These are phyloP conservation scores for Aleiodes leptofemur DNA, from an alignment of 2,888 invertebrate species.

Conservation along the genomic window DNA sequence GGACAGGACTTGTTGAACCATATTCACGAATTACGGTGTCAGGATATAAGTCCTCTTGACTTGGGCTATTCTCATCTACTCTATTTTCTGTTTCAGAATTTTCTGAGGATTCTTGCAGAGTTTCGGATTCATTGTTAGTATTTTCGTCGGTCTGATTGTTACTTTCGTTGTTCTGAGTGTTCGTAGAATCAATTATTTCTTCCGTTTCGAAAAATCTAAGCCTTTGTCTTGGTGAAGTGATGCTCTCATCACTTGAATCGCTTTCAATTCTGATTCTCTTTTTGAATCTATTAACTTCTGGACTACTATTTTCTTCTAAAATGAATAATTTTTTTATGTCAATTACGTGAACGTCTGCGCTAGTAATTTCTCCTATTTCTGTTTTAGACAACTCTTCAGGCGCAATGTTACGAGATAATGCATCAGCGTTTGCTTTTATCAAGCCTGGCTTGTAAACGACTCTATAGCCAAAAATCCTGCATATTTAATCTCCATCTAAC, in stretches of 20 bases:
- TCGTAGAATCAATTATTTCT: no score
- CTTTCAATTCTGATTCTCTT: not conserved
- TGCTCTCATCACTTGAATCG: not conserved
- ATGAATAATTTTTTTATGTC: not conserved
- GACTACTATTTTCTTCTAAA: not conserved
- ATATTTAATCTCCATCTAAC: conserved; percentile 40
- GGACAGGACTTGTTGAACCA: no score
- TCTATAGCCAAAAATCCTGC: conserved; percentile 37
- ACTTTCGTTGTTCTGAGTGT: no score
- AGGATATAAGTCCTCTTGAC: no score
- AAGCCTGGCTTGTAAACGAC: conserved; percentile 40
- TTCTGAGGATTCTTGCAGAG: no score
- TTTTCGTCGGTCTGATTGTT: no score
- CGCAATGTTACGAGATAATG: conserved; percentile 24
- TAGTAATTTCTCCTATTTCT: not conserved
- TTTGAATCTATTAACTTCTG: not conserved
- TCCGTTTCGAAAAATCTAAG: not conserved
- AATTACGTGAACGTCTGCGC: not conserved
- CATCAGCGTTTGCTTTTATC: conserved; percentile 45
- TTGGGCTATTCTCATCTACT: no score
- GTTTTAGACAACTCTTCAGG: not conserved
- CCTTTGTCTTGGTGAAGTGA: no score
- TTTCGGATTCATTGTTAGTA: no score
- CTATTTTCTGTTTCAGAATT: no score
- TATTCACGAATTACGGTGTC: no score